Base-by-base conservation (phyloP, 1,140 invertebrate genomes). In the Drosophila tani region DNA sequence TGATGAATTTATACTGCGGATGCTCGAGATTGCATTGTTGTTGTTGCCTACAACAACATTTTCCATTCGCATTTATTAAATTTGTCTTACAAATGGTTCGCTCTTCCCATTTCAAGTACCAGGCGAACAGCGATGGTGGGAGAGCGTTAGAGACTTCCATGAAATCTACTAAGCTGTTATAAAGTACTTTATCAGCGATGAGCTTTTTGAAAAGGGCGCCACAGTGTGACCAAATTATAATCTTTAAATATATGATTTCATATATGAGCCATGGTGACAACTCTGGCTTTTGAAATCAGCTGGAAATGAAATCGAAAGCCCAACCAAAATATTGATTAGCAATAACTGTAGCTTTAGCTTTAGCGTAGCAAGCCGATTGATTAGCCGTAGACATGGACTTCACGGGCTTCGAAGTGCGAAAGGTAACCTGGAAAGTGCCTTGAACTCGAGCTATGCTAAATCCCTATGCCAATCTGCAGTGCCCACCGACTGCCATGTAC, bases 401-500 rank as follows among this genome's bases (percentile, higher is more conserved):
- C 19, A 82, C 91, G 27, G 82, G 91, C 60, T 92, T 92, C 67
- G 68, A 92, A 73, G 87, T 92, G 49, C 90, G 91, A 11, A 91
- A 84, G 78, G 91, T 91, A 69, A 67, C 32, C 8, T 1, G 4
- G 17, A 0, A 11, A 17, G 3, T 14, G 6, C 14, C 9, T 1
- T 6, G 8, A 3, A 17, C 9, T 40, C n/a, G 8, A 8, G 11
- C 4, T 1, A 40, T 19, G 27, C 0, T 40, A 29, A 32, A 24
- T 1, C 12, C 7, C n/a, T 49, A 27, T n/a, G 15, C 14, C 19
- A 9, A 12, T 15, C 58, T 62, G 5, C 66, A 97, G 96, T 94
- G 95, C 55, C 96, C 97, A 40, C 91, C 94, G 6, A 94, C 94
- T 41, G 95, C 96, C 15, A 97, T 95, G 93, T 99, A 99, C 93